These are phyloP conservation scores for Lasioglossum vierecki DNA, from an alignment of 2,888 invertebrate genomes.

Conservation along the genomic window DNA sequence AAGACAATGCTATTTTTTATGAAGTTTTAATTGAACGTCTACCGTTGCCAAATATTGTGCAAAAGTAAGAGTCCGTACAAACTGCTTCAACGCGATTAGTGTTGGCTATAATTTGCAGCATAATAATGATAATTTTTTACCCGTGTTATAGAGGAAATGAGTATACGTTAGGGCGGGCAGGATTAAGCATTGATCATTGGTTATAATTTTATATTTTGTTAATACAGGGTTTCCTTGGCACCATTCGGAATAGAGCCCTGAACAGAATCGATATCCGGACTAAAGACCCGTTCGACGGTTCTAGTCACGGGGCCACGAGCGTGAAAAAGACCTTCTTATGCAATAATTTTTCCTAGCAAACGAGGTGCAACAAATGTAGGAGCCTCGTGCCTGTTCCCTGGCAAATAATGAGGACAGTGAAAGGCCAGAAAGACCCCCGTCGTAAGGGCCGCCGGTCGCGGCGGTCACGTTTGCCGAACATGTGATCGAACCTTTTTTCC, in stretches of 20 bases:
- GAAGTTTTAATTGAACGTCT: background rate
- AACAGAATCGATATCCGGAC: constrained; percentile 58
- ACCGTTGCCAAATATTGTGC: background rate
- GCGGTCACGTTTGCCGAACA: constrained; percentile 75
- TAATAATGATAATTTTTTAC: background rate
- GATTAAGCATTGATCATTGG: background rate
- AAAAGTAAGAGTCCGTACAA: too few relatives aligned
- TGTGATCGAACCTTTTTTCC: constrained; percentile 69
- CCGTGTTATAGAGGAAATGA: background rate
- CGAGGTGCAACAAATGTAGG: constrained; percentile 65
- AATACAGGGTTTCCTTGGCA: constrained; percentile 43
- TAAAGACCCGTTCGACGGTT: constrained; percentile 40
- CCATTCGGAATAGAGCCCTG: constrained; percentile 11
- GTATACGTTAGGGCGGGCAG: background rate
- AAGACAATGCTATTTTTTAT: background rate
- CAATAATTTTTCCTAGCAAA: constrained; percentile 68
- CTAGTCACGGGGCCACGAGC: constrained; percentile 78
- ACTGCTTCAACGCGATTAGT: background rate
- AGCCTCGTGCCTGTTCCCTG: constrained; percentile 57
- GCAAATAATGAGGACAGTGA: constrained; percentile 70
- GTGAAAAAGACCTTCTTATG: constrained; percentile 74
- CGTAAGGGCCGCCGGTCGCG: constrained; percentile 59
- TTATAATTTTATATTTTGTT: constrained; percentile 19
- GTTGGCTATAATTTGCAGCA: background rate
- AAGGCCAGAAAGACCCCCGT: constrained; percentile 64